Conservation (phyloP, 92 coral and sea anemone genomes). For the Metridium senile region DNA sequence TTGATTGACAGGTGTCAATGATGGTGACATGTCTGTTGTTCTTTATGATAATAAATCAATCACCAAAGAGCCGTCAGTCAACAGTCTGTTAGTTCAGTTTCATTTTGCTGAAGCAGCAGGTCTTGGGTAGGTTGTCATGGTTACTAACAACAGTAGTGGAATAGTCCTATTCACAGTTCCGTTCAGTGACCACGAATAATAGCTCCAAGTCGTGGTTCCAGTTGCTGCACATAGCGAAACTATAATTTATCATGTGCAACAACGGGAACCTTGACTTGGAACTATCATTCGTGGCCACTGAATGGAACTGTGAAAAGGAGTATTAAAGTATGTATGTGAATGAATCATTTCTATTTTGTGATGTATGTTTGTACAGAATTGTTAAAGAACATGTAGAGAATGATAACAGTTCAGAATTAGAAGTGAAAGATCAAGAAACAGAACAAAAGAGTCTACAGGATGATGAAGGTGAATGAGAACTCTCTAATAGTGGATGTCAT, state of each 20-base stretch:
- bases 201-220: too few relatives aligned
- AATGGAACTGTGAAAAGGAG: too few relatives aligned
- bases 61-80: slow-evolving; percentile 67
- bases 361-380: background rate
- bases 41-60: slow-evolving; percentile 67
- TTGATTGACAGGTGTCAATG: slow-evolving; percentile 39
- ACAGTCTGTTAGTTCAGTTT: slow-evolving; percentile 59
- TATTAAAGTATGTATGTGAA: too few relatives aligned
- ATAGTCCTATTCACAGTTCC: too few relatives aligned
- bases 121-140: slow-evolving; percentile 56
- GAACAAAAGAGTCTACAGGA: background rate
- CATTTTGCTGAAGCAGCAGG: slow-evolving; percentile 67
- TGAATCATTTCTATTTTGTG: too few relatives aligned
- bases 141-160: too few relatives aligned
- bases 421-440: background rate
- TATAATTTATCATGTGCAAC: too few relatives aligned
- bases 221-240: too few relatives aligned
- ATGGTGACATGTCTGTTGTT: slow-evolving; percentile 63
- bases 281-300: too few relatives aligned
- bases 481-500: background rate
- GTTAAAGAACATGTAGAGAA: background rate
- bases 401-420: slow-evolving; percentile 3
- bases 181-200: too few relatives aligned
- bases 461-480: background rate
- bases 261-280: too few relatives aligned